Evolutionary conservation across 2,888 invertebrate species (phyloP), one percentile per base, ranked within the genome.

Genomic region (Mamestra brassicae): DNA sequence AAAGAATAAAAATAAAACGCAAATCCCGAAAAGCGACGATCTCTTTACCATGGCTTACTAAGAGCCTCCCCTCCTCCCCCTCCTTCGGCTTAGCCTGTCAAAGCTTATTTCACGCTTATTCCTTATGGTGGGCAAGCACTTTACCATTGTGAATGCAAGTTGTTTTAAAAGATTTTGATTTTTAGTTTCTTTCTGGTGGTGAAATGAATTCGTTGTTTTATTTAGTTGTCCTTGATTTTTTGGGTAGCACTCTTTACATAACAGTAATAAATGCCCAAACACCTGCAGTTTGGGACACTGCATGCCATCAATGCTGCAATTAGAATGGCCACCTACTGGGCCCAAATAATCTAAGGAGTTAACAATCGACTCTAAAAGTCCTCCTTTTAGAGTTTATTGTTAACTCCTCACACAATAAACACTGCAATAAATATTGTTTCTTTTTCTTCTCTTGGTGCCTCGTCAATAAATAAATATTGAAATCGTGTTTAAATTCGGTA

Each of bases 101-200:
- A 79, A 82, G 72, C 69, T 63, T 71, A 81, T 82, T 81, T 78
- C 61, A 70, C 60, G 78, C 69, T 69, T 65, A 75, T 72, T 73
- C 54, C 54, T 82, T 68, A 68, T 26, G 74, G 58, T 50, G 70
- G 58, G 81, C 60, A 69, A 71, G 58, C 62, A 66, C 58, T 82
- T 71, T 71, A 64, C 11, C 13, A 69, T 71, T 73, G 57, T 47
- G 47, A 57, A 71, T 61, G 65, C 54, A 73, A 81, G 62, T 60
- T 77, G 62, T 69, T 77, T 65, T 42, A 47, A 70, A 81, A 67
- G 38, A 69, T 70, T 76, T 66, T 69, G 36, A 36, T 47, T 63
- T 10, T 50, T 45, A 8, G 15, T 38, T 13, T 11, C 26, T 47
- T 64, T 47, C 0, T 38, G 17, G 2, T 17, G 26, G 34, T 57